Evolutionary conservation across 2,797 vertebrate species (phyloP), one percentile per base, ranked within the genome.

Genomic region (Phalloptychus januarius): DNA sequence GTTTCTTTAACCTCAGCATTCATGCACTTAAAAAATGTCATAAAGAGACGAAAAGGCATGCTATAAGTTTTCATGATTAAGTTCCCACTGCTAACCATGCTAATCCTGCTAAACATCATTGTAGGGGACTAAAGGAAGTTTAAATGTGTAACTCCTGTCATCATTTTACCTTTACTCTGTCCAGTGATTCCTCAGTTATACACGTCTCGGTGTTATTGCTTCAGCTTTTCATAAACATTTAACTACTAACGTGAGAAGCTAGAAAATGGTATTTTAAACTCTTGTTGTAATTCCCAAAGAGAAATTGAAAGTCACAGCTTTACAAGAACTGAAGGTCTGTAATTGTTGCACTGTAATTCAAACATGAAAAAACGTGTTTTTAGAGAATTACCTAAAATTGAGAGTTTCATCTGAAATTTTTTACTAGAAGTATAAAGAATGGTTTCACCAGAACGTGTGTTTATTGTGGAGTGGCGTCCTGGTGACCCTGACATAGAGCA

Each of bases 401-500:
- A 54, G 4, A 1, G 31, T 71, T 16, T 33, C 2, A 28, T 77
- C 7, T 44, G 16, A 46, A 28, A 25, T 50, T 13, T 45, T 79
- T 70, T 42, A 4, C 7, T 18, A 40, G 7, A 63, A 42, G 31
- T 15, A 16, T 44, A 23, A 63, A 40, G 1, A 56, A 72, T 75
- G 15, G 20, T 31, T 76, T 75, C 23, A 74, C 65, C 28, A 45
- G 73, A 54, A 33, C 20, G 6, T 20, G 44, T 73, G 58, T 75
- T 78, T 20, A 65, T 56, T 75, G 73, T 67, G 44, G 76, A 45
- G 46, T 31, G 6, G 50, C 28, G 73, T 72, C 67, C 71, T 71
- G 25, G 44, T 65, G 33, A 74, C 74, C 78, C 10, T 44, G 42
- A 85, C 76, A 38, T 5, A 38, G 58, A 77, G 71, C 70, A 61